phyloP scores from a whole-genome alignment of 2,888 invertebrate species.

The Netelia virgata region DNA sequence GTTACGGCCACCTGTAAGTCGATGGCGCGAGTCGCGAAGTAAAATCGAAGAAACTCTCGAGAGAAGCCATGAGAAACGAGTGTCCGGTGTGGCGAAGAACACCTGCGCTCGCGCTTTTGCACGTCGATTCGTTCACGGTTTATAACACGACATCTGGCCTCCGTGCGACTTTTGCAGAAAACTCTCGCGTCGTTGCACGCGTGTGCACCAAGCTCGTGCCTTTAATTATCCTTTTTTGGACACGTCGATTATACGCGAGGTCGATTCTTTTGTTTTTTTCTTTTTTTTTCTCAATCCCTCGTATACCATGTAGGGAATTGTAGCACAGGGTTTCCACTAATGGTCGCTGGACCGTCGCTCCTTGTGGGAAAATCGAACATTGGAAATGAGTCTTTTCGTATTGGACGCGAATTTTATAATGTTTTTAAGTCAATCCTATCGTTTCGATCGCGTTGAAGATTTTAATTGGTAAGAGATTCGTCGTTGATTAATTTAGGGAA shows the following conservation, averaged over 20 bases:
- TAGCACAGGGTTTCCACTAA: slow-evolving; percentile 21
- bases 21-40: neutral
- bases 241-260: neutral
- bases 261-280: slow-evolving; percentile 7
- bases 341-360: neutral
- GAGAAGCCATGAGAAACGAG: slow-evolving; percentile 19
- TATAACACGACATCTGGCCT: slow-evolving; percentile 34
- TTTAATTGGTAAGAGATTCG: no score
- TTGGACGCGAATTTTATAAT: no score
- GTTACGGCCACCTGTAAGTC: slow-evolving; percentile 52
- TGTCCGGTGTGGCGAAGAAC: slow-evolving; percentile 25
- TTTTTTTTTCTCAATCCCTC: neutral
- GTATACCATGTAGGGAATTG: slow-evolving; percentile 35
- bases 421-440: no score
- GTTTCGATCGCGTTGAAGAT: no score
- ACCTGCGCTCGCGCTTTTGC: slow-evolving; percentile 46
- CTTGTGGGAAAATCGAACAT: neutral
- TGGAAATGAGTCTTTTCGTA: neutral
- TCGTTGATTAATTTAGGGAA: no score
- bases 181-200: slow-evolving; percentile 13
- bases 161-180: slow-evolving; percentile 27
- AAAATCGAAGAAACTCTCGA: slow-evolving; percentile 24
- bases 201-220: slow-evolving; percentile 1
- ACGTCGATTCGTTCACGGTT: neutral
- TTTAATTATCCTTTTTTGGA: slow-evolving; percentile 53